Base-by-base conservation (phyloP, 2,888 invertebrate species). In the Epinotia demarniana region DNA sequence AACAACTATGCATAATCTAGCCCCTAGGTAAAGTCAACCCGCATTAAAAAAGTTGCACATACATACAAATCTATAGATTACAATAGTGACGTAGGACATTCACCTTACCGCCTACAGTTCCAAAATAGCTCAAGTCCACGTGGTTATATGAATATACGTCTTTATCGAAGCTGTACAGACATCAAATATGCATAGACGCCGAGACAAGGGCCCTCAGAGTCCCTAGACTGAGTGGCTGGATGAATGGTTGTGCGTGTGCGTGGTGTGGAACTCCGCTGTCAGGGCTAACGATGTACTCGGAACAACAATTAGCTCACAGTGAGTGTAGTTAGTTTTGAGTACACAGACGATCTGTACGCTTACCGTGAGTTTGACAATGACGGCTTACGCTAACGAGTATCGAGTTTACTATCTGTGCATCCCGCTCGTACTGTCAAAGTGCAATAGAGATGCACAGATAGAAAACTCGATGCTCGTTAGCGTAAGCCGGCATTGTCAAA, bases 201-300 rank as follows among this genome's bases (percentile, higher is more conserved):
- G 74, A 79, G 79, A 70, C 79, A 78, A 80, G 77, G 77, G 78
- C 77, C 78, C 78, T 79, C 78, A 46, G 68, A 13, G 57, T 80
- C 80, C 80, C 78, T 75, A 79, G 75, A 67, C 72, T 70, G 75
- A 80, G 79, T 79, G 78, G 78, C 75, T 66, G 78, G 72, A 78
- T 81, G 82, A 72, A 79, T 78, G 70, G 78, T 76, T 4, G n/a
- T 53, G 53, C 53, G 76, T 78, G 77, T n/a, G n/a, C n/a, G n/a
- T n/a, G n/a, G n/a, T n/a, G n/a, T 77, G 76, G 77, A 77, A 77
- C 75, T 75, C 80, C 78, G 75, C 77, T 79, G 80, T 78, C 77
- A 77, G 70, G 71, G 72, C 77, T 82, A 83, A 81, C 80, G 80
- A 83, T 78, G 79, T 72, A 67, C 73, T 78, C 78, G 73, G 63